Evolutionary conservation across 2,797 vertebrate genomes (phyloP).

Genomic region (Coreius guichenoti): DNA sequence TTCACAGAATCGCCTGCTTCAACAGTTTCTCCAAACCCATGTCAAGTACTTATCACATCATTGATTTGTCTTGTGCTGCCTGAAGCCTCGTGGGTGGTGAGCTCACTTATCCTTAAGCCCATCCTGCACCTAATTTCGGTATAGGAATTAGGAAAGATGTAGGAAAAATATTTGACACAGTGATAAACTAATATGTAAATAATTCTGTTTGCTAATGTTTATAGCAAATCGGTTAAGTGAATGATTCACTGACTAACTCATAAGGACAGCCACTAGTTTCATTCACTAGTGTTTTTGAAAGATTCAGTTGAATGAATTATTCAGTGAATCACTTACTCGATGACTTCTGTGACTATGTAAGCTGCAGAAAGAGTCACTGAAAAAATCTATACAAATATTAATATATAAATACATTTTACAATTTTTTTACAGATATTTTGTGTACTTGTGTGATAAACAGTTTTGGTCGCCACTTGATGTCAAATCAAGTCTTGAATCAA

Average conservation of each 20-base stretch:
- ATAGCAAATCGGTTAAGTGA: background rate
- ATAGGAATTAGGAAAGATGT: background rate
- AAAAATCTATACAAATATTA: background rate
- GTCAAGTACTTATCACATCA: constrained; percentile 66
- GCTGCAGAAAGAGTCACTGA: background rate
- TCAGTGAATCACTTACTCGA: background rate
- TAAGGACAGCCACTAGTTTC: background rate
- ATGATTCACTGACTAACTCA: background rate
- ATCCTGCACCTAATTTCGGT: constrained; percentile 25
- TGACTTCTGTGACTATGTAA: background rate
- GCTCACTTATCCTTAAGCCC: constrained; percentile 39
- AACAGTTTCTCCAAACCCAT: constrained; percentile 65
- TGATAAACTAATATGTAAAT: background rate
- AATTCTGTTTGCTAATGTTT: background rate
- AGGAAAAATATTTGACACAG: background rate
- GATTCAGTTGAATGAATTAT: background rate
- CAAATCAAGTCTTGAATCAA: background rate
- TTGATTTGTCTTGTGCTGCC: constrained; percentile 62
- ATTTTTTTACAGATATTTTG: background rate
- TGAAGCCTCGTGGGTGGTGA: constrained; percentile 56
- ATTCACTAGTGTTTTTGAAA: background rate
- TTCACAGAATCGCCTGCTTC: constrained; percentile 64
- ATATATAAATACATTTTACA: background rate
- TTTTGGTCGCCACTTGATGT: constrained; percentile 6
- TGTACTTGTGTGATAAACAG: background rate